Conservation (phyloP, 2,888 invertebrate species). For the Tiliacea aurago region DNA sequence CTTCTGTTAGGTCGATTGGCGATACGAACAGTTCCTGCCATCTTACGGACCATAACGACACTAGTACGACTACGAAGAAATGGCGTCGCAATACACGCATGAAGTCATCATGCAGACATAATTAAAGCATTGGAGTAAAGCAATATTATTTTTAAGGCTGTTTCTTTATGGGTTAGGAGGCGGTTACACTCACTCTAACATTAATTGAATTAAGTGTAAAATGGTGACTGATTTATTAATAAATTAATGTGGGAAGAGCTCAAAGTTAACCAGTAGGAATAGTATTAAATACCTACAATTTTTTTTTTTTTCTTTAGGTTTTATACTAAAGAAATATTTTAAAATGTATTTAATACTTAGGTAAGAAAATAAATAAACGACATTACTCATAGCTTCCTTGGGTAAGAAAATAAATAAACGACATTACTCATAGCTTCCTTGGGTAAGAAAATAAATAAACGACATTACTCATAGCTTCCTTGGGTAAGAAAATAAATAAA, state of each 20-base stretch:
- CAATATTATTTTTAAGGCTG: neutral
- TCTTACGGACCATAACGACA: conserved; percentile 49
- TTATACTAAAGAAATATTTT: too few relatives aligned
- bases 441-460: too few relatives aligned
- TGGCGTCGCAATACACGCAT: neutral
- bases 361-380: too few relatives aligned
- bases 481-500: too few relatives aligned
- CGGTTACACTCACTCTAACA: conserved; percentile 24
- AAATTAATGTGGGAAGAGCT: neutral
- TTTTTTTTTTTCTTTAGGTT: too few relatives aligned
- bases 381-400: too few relatives aligned
- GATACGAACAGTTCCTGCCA: conserved; percentile 42
- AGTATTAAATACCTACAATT: too few relatives aligned
- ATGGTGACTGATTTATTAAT: conserved; percentile 26
- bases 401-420: too few relatives aligned
- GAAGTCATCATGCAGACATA: neutral
- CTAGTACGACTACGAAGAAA: conserved; percentile 19
- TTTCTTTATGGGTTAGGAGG: neutral
- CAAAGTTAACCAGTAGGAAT: neutral
- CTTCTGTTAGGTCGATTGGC: conserved; percentile 32
- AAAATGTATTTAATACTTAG: too few relatives aligned
- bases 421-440: too few relatives aligned
- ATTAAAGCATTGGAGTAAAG: neutral
- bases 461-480: too few relatives aligned
- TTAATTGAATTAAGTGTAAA: neutral